Base-by-base conservation (phyloP, 2,888 invertebrate genomes). In the Blastobasis adustella region DNA sequence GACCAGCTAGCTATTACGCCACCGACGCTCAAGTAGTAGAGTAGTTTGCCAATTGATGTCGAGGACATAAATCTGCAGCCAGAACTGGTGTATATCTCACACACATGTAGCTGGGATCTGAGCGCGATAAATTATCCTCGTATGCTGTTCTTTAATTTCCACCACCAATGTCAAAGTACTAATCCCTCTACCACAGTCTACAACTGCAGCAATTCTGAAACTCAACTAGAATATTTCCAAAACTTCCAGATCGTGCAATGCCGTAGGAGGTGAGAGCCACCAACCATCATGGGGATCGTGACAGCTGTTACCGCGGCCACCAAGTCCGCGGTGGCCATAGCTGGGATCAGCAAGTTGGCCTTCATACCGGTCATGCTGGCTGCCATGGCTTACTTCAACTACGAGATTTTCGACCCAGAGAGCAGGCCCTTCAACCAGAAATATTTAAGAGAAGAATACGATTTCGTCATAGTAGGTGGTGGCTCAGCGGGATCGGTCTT, bases 401-500 rank as follows among this genome's bases (percentile, higher is more conserved):
- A 96, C 76, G 96, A 96, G 65, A 86, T 95, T 4, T 92, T 95
- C 66, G 96, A 96, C 76, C 96, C 96, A 0, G 96, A 96, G 78
- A 95, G 93, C 76, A 90, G 94, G 49, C 94, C 95, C 0, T 93
- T 94, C 56, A 93, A 92, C 70, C 90, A 92, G 54, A 90, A 91
- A 58, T 76, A 89, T 43, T 77, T 95, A 1, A 88, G 92, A 49
- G 82, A 90, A 10, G 93, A 94, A 56, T 96, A 96, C 70, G 96
- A 96, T 71, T 98, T 96, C 59, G 86, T 96, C 0, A 89, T 96
- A 10, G 90, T 97, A 37, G 97, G 96, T 0, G 95, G 92, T 1
- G 96, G 96, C 0, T 95, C 95, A 0, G 96, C 96, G 0, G 96
- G 96, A 0, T 91, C 94, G 0, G 96, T 97, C 0, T 58, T 97